Conservation (phyloP, 1,140 invertebrate species). For the Platorchestia sp. region DNA sequence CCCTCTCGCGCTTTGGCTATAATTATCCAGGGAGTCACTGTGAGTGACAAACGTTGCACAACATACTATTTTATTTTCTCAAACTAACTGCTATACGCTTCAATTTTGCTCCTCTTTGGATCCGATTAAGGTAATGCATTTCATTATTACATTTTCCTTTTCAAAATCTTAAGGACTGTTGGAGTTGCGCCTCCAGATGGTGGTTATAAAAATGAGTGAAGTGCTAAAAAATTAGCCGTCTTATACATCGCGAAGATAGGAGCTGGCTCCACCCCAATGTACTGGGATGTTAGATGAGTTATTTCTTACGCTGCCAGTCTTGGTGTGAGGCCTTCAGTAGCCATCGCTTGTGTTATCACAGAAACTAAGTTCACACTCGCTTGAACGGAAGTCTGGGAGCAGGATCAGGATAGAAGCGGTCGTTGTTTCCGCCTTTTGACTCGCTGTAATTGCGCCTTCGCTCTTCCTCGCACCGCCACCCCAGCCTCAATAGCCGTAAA, state of each 20-base stretch:
- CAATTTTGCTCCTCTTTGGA: too few species aligned
- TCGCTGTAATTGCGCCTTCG: not conserved
- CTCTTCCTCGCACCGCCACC: not conserved
- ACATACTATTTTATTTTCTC: too few species aligned
- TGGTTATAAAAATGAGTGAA: not conserved
- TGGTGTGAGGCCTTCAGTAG: not conserved
- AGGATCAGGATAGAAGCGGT: constrained; percentile 11
- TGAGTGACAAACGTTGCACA: too few species aligned
- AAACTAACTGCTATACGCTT: too few species aligned
- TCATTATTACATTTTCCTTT: not conserved
- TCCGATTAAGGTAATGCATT: not conserved
- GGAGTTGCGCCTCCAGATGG: not conserved
- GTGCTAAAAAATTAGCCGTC: not conserved
- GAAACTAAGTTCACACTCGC: constrained; percentile 5
- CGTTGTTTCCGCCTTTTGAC: constrained; percentile 46
- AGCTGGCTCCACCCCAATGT: not conserved
- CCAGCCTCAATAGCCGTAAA: not conserved
- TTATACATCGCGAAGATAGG: not conserved
- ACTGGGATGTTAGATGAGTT: not conserved
- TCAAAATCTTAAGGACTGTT: not conserved
- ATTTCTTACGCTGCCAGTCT: not conserved
- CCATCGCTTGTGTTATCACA: not conserved
- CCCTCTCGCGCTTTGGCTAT: too few species aligned
- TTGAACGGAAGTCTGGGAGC: not conserved
- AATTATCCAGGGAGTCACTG: too few species aligned